phyloP scores from a whole-genome alignment of 2,797 vertebrate genomes.

The Enteromius unitaeniatus region DNA sequence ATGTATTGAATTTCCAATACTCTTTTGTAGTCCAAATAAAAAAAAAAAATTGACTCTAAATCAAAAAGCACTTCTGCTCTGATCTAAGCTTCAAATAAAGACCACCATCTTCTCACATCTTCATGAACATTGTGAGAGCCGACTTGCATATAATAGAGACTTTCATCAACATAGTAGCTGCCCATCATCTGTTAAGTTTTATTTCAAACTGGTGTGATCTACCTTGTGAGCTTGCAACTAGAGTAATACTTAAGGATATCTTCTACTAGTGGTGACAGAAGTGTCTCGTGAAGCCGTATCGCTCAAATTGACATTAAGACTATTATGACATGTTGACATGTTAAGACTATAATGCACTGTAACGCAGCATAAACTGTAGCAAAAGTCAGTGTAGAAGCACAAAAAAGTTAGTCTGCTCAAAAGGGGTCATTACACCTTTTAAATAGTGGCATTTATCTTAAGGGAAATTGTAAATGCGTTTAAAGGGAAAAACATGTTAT shows the following conservation, averaged over 20 bases:
- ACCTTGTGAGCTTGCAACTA: slow-evolving; percentile 4
- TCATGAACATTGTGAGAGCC: background rate
- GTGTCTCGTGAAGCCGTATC: background rate
- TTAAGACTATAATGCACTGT: slow-evolving; percentile 19
- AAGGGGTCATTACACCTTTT: background rate
- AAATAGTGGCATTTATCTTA: background rate
- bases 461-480: background rate
- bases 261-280: background rate
- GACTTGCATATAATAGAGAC: background rate
- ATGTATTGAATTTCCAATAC: background rate
- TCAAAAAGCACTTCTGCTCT: background rate
- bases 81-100: background rate
- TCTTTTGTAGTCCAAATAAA: background rate
- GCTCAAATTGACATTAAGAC: slow-evolving; percentile 14
- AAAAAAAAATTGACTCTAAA: background rate
- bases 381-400: background rate
- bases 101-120: background rate
- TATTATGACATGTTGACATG: too few species aligned
- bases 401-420: background rate
- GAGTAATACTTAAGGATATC: slow-evolving; percentile 9
- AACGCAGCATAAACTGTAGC: slow-evolving; percentile 16
- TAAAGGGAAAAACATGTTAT: background rate
- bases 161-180: slow-evolving; percentile 5
- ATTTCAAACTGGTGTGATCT: slow-evolving; percentile 1
- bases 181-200: slow-evolving; percentile 12